Evolutionary conservation across 2,888 invertebrate species (phyloP).

Genomic region (Ormyrus thymus): DNA sequence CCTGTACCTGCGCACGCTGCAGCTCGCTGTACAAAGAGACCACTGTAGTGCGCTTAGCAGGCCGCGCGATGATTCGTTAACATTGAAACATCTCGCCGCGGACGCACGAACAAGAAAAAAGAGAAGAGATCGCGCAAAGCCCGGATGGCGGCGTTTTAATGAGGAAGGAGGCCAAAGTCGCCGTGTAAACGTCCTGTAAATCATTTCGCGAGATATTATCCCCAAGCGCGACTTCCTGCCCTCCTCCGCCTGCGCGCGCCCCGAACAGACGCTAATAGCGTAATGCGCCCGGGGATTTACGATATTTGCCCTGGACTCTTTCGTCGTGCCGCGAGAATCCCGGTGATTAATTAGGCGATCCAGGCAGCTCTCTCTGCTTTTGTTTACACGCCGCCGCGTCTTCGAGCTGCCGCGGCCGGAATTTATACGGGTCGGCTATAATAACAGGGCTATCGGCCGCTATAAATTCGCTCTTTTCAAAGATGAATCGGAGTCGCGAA

Average conservation of each 20-base stretch:
- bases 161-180: conserved; percentile 68
- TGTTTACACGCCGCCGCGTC: conserved; percentile 12
- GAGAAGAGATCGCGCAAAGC: not conserved
- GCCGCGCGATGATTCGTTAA: conserved; percentile 37
- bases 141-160: conserved; percentile 69
- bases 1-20: too few species aligned
- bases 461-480: too few species aligned
- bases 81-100: conserved; percentile 19
- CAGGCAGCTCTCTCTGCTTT: not conserved
- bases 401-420: too few species aligned
- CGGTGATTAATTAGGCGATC: conserved; percentile 36
- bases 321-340: not conserved
- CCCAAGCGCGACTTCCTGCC: too few species aligned
- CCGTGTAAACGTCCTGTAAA: conserved; percentile 69
- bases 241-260: too few species aligned
- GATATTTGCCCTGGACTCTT: conserved; percentile 34
- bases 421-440: too few species aligned
- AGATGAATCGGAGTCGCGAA: too few species aligned
- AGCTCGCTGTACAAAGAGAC: too few species aligned
- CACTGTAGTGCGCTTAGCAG: too few species aligned
- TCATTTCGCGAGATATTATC: conserved; percentile 63
- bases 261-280: not conserved
- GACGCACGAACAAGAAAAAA: too few species aligned
- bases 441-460: too few species aligned
- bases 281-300: conserved; percentile 19